phyloP scores from a whole-genome alignment of 2,113 vertebrate species.

The Eclectus roratus region DNA sequence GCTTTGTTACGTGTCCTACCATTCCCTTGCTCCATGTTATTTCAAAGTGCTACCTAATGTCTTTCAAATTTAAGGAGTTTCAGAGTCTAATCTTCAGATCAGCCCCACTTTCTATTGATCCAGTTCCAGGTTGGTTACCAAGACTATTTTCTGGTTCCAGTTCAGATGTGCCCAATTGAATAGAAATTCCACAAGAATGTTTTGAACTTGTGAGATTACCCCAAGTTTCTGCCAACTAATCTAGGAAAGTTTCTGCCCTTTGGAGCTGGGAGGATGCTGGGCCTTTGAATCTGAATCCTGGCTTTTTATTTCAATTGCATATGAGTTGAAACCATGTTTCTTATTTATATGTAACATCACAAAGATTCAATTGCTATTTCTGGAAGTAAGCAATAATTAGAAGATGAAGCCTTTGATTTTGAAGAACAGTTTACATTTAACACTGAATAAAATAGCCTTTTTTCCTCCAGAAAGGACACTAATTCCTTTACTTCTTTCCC shows the following conservation, averaged over 20 bases:
- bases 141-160: slow-evolving; percentile 55
- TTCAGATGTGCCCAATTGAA: slow-evolving; percentile 59
- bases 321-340: not conserved
- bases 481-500: not conserved
- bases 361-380: not conserved
- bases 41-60: slow-evolving; percentile 22
- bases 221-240: slow-evolving; percentile 41
- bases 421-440: not conserved
- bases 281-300: not conserved
- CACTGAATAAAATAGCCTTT: not conserved
- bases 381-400: not conserved
- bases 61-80: slow-evolving; percentile 37
- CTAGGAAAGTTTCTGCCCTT: slow-evolving; percentile 13
- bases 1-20: not conserved
- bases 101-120: slow-evolving; percentile 27
- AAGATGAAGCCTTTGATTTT: not conserved
- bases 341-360: not conserved
- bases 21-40: not conserved
- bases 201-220: slow-evolving; percentile 21
- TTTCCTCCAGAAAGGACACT: not conserved
- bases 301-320: not conserved
- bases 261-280: not conserved
- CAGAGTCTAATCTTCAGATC: slow-evolving; percentile 34
- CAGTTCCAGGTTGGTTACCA: slow-evolving; percentile 46
- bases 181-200: slow-evolving; percentile 50